Conservation (phyloP, 2,113 vertebrate species). For the Tyrannus savana region DNA sequence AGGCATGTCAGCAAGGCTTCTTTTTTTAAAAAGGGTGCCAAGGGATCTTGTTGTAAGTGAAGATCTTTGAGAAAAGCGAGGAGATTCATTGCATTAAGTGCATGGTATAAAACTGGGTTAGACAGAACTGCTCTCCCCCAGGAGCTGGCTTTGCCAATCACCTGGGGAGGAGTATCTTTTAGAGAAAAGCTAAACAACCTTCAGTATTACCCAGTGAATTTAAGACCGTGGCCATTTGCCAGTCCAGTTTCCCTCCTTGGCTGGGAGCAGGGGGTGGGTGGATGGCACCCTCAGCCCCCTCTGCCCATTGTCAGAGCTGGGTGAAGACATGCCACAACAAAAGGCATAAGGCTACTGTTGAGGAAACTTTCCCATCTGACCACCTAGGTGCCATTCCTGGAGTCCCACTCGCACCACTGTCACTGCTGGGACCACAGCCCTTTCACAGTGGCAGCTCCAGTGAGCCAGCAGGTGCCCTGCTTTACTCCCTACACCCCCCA, state of each 20-base stretch:
- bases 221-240: neutral
- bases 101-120: constrained; percentile 4
- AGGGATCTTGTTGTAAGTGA: constrained; percentile 35
- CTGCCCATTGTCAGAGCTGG: neutral
- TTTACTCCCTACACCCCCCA: neutral
- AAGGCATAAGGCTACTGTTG: neutral
- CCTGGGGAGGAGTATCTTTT: neutral
- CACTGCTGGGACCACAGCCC: neutral
- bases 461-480: neutral
- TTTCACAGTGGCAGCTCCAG: neutral
- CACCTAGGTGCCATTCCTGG: neutral
- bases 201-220: neutral
- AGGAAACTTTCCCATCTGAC: neutral
- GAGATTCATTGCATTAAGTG: constrained; percentile 13
- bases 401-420: neutral
- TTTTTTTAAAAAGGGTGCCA: constrained; percentile 2
- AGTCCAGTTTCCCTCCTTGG: neutral
- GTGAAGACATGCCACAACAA: neutral
- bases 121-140: neutral
- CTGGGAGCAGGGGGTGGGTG: neutral
- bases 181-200: neutral
- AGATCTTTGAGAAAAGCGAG: neutral
- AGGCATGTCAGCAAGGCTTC: constrained; percentile 1
- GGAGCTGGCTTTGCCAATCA: neutral
- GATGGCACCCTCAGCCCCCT: neutral